phyloP scores from a whole-genome alignment of 2,888 invertebrate genomes.

The Tetranychus piercei region DNA sequence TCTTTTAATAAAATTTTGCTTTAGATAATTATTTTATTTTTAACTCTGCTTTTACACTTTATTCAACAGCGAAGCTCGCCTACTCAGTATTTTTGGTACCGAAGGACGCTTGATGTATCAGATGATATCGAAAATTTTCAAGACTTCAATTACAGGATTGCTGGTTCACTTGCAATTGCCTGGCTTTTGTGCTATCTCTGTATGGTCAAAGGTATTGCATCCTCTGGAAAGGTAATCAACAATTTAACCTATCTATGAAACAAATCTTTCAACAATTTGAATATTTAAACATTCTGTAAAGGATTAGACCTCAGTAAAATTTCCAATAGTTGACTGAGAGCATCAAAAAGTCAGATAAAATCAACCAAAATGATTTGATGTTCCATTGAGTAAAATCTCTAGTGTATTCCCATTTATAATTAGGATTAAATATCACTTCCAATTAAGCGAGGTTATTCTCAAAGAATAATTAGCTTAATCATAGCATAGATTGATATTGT shows the following conservation, averaged over 20 bases:
- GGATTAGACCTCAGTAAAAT: neutral
- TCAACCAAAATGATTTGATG: neutral
- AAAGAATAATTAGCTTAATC: too few relatives aligned
- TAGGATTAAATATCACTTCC: too few relatives aligned
- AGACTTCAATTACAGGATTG: constrained; percentile 77
- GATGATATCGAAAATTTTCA: constrained; percentile 67
- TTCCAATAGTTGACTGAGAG: neutral
- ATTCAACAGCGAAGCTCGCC: constrained; percentile 54
- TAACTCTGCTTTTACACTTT: neutral
- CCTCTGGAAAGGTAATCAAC: constrained; percentile 63
- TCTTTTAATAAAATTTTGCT: neutral
- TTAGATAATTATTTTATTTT: neutral
- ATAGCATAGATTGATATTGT: too few relatives aligned
- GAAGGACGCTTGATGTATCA: constrained; percentile 73
- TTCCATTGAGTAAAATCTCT: neutral
- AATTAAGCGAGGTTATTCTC: too few relatives aligned
- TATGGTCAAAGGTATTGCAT: constrained; percentile 93
- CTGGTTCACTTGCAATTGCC: constrained; percentile 61
- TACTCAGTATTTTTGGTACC: constrained; percentile 87
- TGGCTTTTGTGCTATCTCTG: constrained; percentile 89
- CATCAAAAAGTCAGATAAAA: neutral
- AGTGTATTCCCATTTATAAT: neutral
- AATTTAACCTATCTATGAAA: neutral
- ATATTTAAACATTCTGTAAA: neutral
- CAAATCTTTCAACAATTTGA: neutral